These are phyloP conservation scores for Ranitomeya variabilis DNA, from an alignment of 2,113 vertebrate genomes.

Conservation along the genomic window DNA sequence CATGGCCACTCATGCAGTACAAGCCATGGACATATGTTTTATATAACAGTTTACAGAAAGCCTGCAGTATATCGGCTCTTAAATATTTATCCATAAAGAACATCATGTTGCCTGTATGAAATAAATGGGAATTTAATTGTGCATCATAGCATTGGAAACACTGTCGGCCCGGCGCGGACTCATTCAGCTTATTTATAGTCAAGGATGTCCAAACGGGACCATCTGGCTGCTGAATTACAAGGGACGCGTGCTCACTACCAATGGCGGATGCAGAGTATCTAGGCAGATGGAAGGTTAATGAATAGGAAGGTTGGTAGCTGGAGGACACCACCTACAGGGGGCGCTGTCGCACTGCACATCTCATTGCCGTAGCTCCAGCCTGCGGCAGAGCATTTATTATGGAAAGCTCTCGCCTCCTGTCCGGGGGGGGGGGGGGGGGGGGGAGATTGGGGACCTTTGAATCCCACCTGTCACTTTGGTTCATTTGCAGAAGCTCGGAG, in stretches of 20 bases:
- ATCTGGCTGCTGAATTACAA: slow-evolving; percentile 1
- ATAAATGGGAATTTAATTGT: slow-evolving; percentile 12
- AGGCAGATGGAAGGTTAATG: slow-evolving; percentile 1
- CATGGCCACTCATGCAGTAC: not conserved
- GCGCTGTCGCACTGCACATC: slow-evolving; percentile 28
- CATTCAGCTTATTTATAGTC: not conserved
- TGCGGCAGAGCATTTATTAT: not conserved
- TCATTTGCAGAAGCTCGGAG: slow-evolving; percentile 22
- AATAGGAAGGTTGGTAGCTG: not conserved
- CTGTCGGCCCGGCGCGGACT: not conserved
- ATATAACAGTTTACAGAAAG: not conserved
- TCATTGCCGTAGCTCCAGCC: not conserved
- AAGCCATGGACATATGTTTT: not conserved
- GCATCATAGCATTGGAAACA: not conserved
- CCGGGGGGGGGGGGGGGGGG: not conserved
- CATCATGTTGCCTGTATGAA: slow-evolving; percentile 1
- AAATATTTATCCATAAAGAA: slow-evolving; percentile 2
- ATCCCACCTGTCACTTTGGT: not conserved
- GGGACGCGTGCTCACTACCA: not conserved
- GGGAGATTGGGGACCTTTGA: not conserved
- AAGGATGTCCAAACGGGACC: slow-evolving; percentile 11
- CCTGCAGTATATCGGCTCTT: not conserved
- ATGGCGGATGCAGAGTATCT: not conserved
- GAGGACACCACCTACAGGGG: slow-evolving; percentile 41
- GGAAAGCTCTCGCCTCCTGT: not conserved